Base-by-base conservation (phyloP, 2,888 invertebrate species). In the Eupithecia dodoneata region DNA sequence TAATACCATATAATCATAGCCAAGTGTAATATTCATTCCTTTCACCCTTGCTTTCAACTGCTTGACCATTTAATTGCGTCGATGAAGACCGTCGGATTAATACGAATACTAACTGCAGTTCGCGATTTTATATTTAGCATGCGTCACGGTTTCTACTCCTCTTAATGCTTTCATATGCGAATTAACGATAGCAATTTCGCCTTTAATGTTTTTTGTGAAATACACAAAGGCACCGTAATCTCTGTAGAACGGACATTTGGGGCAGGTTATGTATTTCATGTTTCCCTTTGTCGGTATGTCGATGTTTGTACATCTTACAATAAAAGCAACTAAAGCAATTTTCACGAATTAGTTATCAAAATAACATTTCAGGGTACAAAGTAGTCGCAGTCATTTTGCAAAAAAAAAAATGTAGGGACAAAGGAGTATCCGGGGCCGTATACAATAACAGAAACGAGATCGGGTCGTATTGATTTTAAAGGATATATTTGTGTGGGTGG, bases 141-240 rank as follows among this genome's bases (percentile, higher is more conserved):
- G 63, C 84, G 89, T 86, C 85, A 87, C 89, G 88, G 89, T 89
- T 89, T 89, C 89, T 89, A 88, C 85, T 80, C 83, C 65, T 9
- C 55, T 81, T 87, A 87, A 86, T 87, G 81, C 79, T 81, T 83
- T 85, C 41, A 83, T 59, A n/a, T 9, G 3, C 18, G 55, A 9
- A 59, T 59, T 59, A 59, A 59, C 52, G n/a, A 59, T 59, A 59
- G 55, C 52, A 59, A 67, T 67, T 67, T 67, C 67, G n/a, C 67
- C 15, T 59, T 59, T 59, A 59, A 18, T 59, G 55, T 59, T 59
- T n/a, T 59, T 59, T 30, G 9, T 59, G 55, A 3, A 59, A 52
- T n/a, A 4, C 15, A 5, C 15, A 4, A 5, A 4, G 12, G 6
- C 47, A 47, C 47, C 47, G 6, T 47, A 47, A 6, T 47, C 47